Percentiles rank a stretch among this genome's conserved stretches.
These are phyloP conservation scores for Phylloscopus whistleri DNA, from an alignment of 2,113 vertebrate genomes.

Conservation along the genomic window DNA sequence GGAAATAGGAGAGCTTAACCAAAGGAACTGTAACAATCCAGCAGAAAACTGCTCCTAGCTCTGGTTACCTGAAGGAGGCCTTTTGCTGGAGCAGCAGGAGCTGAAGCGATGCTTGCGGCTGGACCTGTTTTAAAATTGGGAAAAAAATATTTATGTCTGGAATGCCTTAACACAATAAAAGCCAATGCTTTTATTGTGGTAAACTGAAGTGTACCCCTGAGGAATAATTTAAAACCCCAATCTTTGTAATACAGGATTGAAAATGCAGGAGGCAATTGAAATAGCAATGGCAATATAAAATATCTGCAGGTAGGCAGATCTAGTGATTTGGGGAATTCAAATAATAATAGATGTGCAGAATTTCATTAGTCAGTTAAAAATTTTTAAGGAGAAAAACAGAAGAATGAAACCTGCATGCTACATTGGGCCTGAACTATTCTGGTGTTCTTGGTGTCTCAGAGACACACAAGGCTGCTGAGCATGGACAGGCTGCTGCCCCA, in stretches of 20 bases:
- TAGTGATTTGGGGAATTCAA: background rate
- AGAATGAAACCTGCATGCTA: background rate
- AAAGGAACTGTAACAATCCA: background rate
- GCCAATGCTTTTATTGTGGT: background rate
- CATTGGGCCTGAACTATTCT: background rate
- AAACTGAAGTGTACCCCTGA: background rate
- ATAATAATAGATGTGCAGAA: background rate
- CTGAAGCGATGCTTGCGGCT: constrained; percentile 1
- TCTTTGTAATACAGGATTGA: background rate
- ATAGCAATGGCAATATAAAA: background rate
- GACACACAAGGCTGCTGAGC: background rate
- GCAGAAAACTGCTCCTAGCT: background rate
- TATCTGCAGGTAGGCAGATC: background rate
- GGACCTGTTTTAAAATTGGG: constrained; percentile 40
- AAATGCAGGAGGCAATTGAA: background rate
- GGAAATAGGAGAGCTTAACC: background rate
- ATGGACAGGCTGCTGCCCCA: background rate
- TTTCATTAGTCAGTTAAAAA: background rate
- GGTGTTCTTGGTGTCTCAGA: background rate
- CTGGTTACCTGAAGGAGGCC: constrained; percentile 75
- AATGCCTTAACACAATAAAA: background rate
- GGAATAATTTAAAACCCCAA: background rate
- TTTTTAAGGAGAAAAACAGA: background rate
- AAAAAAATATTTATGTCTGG: background rate
- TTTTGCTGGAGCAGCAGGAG: background rate